Conservation (phyloP, 92 coral and sea anemone genomes). For the Desmophyllum pertusum region DNA sequence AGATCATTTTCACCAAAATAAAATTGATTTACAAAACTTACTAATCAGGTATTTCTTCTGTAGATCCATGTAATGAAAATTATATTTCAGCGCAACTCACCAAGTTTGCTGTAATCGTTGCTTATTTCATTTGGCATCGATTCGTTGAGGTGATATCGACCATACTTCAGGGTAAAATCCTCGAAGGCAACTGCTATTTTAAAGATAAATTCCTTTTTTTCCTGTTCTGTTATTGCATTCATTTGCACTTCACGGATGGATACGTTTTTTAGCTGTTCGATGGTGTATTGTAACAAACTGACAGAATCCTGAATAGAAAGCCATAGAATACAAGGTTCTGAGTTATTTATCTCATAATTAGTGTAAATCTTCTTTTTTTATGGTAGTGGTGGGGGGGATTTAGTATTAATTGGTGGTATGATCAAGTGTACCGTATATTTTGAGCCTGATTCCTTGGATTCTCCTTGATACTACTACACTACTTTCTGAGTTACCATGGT, state of each 20-base stretch:
- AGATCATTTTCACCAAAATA: background rate
- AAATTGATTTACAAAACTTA: too few species aligned
- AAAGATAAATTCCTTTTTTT: background rate
- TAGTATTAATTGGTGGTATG: too few species aligned
- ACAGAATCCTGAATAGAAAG: background rate
- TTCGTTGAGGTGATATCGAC: background rate
- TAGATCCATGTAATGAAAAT: too few species aligned
- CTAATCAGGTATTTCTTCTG: too few species aligned
- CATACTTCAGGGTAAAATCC: background rate
- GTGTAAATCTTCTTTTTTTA: too few species aligned
- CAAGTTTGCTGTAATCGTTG: background rate
- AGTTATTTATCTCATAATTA: background rate
- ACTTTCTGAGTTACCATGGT: too few species aligned
- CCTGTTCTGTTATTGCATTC: background rate
- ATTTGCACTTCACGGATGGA: background rate
- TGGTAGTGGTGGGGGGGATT: too few species aligned
- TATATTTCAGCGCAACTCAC: slow-evolving; percentile 1
- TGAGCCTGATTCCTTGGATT: too few species aligned
- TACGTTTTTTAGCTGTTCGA: background rate
- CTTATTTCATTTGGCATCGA: background rate
- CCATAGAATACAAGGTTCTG: background rate
- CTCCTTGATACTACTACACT: too few species aligned
- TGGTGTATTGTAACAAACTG: background rate
- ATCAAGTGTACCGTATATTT: too few species aligned
- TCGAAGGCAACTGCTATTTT: slow-evolving; percentile 2